Conservation (phyloP, 2,113 vertebrate species). For the Carassius auratus region DNA sequence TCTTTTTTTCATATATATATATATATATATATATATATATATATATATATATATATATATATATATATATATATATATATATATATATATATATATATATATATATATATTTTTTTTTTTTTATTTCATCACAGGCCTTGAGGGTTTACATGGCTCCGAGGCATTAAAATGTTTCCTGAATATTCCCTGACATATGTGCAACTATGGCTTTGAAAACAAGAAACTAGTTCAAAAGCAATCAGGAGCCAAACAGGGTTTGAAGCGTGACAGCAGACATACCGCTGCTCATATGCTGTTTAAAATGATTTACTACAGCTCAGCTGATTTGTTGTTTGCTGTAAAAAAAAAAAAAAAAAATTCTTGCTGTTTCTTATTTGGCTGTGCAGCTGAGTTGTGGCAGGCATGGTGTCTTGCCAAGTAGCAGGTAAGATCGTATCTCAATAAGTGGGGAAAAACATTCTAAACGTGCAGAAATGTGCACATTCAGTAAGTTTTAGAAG, state of each 20-base stretch:
- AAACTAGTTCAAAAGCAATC: conserved; percentile 43
- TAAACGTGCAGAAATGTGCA: neutral
- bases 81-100: too few species aligned
- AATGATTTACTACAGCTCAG: conserved; percentile 37
- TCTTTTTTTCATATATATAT: conserved; percentile 8
- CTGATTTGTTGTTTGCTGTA: conserved; percentile 20
- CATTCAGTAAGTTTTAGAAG: neutral
- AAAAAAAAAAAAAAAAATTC: neutral
- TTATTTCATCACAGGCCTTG: conserved; percentile 52
- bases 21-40: too few species aligned
- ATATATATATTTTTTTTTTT: too few species aligned
- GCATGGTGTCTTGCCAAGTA: neutral
- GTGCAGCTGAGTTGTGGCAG: neutral
- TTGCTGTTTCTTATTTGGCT: conserved; percentile 19
- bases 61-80: too few species aligned
- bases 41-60: too few species aligned
- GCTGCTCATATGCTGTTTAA: conserved; percentile 17
- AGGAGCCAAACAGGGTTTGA: conserved; percentile 41
- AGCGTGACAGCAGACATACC: conserved; percentile 18
- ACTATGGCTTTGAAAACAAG: conserved; percentile 46
- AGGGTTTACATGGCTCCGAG: conserved; percentile 57
- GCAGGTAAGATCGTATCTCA: neutral
- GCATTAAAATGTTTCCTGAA: conserved; percentile 51
- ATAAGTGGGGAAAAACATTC: neutral
- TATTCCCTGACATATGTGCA: conserved; percentile 36